phyloP scores from a whole-genome alignment of 2,797 vertebrate genomes.

The Oreochromis mossambicus region DNA sequence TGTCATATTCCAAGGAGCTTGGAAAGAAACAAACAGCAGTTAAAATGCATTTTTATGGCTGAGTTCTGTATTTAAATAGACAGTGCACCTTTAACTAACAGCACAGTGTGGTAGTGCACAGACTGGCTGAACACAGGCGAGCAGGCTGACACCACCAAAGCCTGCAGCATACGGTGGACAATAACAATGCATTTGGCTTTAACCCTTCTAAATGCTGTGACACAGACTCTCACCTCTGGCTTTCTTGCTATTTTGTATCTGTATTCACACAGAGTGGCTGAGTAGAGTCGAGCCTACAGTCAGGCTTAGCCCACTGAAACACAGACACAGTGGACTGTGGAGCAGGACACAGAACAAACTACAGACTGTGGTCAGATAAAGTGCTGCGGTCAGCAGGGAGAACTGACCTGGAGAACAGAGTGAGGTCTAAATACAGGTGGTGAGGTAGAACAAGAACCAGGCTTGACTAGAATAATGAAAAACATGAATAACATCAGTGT shows the following conservation, averaged over 20 bases:
- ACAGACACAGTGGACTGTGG: too few species aligned
- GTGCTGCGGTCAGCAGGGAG: background rate
- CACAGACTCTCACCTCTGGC: background rate
- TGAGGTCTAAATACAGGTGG: fast-evolving
- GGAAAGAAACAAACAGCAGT: background rate
- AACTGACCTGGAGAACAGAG: background rate
- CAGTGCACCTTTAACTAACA: background rate
- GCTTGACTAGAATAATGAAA: background rate
- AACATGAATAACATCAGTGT: background rate
- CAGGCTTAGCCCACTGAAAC: too few species aligned
- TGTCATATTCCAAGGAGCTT: background rate
- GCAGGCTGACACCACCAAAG: background rate
- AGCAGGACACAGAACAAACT: background rate
- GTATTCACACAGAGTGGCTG: background rate
- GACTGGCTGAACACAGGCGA: background rate
- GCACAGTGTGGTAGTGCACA: background rate
- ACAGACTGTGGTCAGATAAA: background rate
- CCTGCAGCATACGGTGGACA: background rate
- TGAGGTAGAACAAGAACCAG: background rate
- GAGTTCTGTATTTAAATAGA: fast-evolving
- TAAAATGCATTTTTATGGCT: background rate
- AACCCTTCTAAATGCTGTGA: background rate
- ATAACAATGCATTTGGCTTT: background rate
- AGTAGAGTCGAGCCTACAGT: too few species aligned
- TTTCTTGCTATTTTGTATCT: background rate